Conservation (phyloP, 2,888 invertebrate genomes). For the Agrotis ipsilon region DNA sequence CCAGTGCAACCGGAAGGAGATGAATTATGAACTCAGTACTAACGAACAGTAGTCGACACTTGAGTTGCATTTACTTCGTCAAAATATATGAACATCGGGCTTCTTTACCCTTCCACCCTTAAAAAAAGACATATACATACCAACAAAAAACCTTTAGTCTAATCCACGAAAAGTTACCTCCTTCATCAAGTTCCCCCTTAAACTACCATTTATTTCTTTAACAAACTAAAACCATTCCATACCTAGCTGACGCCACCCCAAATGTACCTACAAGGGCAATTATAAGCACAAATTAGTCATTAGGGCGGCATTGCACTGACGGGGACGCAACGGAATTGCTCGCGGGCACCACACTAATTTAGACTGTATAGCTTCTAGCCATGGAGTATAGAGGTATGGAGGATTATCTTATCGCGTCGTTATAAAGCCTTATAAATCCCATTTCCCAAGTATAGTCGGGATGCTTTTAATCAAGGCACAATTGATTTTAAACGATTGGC, state of each 20-base stretch:
- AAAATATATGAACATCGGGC: no score
- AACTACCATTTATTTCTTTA: slow-evolving; percentile 25
- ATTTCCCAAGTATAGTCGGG: no score
- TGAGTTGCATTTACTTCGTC: no score
- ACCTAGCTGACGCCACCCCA: slow-evolving; percentile 33
- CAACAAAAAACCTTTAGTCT: not conserved
- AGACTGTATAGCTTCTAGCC: slow-evolving; percentile 46
- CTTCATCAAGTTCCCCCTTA: not conserved
- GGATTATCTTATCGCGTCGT: no score
- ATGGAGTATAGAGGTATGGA: no score
- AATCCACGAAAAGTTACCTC: no score
- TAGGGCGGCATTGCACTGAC: slow-evolving; percentile 60
- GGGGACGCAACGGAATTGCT: slow-evolving; percentile 62
- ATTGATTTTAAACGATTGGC: no score
- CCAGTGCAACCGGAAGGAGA: no score
- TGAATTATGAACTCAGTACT: no score
- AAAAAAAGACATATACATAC: not conserved
- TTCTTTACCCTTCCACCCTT: not conserved
- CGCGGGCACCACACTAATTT: slow-evolving; percentile 74
- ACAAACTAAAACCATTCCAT: slow-evolving; percentile 21
- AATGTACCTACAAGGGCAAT: slow-evolving; percentile 75
- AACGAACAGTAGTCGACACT: no score
- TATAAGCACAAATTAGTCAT: slow-evolving; percentile 73
- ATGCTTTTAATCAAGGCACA: no score
- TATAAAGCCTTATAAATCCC: no score